These are phyloP conservation scores for Argyrosomus japonicus DNA, from an alignment of 2,113 vertebrate genomes.

Conservation along the genomic window DNA sequence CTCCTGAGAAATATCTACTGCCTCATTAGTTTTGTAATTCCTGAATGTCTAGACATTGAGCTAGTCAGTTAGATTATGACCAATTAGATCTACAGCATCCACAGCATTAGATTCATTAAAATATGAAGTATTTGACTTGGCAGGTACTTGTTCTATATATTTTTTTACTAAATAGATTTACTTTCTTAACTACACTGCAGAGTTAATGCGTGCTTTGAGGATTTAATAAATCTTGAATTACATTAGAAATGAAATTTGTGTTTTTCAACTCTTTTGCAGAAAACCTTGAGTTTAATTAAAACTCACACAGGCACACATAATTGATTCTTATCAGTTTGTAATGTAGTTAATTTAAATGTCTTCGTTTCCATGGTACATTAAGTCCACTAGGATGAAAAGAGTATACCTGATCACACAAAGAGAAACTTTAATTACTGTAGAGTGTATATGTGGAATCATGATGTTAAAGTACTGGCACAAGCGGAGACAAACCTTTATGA, in stretches of 20 bases:
- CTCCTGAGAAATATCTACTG: slow-evolving; percentile 56
- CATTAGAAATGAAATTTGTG: background rate
- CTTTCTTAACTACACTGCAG: background rate
- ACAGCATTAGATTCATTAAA: background rate
- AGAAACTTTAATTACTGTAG: no score
- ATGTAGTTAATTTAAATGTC: background rate
- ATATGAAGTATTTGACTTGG: background rate
- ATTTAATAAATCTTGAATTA: background rate
- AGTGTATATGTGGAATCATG: no score
- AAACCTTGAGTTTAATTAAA: slow-evolving; percentile 2
- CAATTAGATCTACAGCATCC: no score
- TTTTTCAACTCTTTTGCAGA: background rate
- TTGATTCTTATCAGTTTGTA: slow-evolving; percentile 10
- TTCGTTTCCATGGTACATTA: background rate
- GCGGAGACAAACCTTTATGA: background rate
- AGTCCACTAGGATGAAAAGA: background rate
- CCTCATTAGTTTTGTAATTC: slow-evolving; percentile 46
- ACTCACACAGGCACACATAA: background rate
- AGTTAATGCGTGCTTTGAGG: background rate
- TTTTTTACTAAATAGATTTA: background rate
- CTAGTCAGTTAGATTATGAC: no score
- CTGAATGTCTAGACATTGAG: slow-evolving; percentile 1
- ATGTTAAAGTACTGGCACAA: background rate
- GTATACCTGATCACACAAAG: background rate
- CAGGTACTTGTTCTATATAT: background rate